Evolutionary conservation across 2,113 vertebrate species (phyloP).

Genomic region (Ammodytes dubius): DNA sequence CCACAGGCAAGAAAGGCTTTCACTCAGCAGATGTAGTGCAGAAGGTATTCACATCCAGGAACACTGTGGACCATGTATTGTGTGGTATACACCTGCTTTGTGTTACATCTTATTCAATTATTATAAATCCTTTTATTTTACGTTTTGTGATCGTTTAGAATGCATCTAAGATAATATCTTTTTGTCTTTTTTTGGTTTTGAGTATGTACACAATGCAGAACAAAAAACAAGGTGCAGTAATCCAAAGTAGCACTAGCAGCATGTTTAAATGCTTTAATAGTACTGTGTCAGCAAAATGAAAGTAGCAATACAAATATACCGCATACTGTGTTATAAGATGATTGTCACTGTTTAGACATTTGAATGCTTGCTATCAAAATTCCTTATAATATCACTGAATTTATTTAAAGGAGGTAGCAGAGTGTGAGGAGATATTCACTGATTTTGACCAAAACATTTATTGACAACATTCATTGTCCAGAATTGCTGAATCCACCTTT

Average conservation of each 20-base stretch:
- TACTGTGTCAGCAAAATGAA: not conserved
- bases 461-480: too few species aligned
- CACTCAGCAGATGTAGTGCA: conserved; percentile 15
- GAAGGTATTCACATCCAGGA: conserved; percentile 2
- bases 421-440: too few species aligned
- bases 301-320: not conserved
- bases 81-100: not conserved
- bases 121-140: not conserved
- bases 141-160: not conserved
- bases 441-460: too few species aligned
- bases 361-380: not conserved
- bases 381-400: too few species aligned
- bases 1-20: conserved; percentile 44
- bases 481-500: too few species aligned
- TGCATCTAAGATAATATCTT: not conserved
- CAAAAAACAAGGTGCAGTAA: not conserved
- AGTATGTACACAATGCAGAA: not conserved
- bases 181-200: not conserved
- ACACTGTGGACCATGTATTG: not conserved
- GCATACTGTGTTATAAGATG: not conserved
- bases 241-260: not conserved
- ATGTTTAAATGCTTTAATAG: not conserved
- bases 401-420: too few species aligned
- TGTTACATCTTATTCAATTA: not conserved
- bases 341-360: not conserved